phyloP scores from a whole-genome alignment of 2,888 invertebrate genomes.

The Rotaria macrura region DNA sequence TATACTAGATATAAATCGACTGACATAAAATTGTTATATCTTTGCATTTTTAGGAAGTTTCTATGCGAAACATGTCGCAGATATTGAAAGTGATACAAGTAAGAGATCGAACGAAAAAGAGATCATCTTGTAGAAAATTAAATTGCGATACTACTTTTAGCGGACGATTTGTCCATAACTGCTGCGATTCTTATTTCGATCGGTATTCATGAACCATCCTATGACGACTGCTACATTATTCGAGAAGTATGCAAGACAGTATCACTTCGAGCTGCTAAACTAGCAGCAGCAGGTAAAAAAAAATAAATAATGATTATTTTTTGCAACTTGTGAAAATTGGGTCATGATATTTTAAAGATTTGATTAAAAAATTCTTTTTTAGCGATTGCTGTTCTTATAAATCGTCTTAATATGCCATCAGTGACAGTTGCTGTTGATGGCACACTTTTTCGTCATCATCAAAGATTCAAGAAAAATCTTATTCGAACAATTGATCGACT shows the following conservation, averaged over 20 bases:
- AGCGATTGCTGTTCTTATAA: conserved; percentile 30
- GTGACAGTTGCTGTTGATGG: conserved; percentile 32
- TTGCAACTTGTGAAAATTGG: no score
- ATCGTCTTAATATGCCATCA: conserved; percentile 25
- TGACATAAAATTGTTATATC: background rate
- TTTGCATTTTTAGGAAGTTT: conserved; percentile 63
- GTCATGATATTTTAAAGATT: no score
- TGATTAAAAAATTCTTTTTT: background rate
- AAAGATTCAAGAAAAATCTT: conserved; percentile 16
- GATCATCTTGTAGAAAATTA: no score
- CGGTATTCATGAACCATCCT: conserved; percentile 56
- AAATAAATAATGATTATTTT: no score
- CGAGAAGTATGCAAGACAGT: conserved; percentile 82
- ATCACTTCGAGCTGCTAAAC: conserved; percentile 79
- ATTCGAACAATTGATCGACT: background rate
- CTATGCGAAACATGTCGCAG: conserved; percentile 91
- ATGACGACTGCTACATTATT: conserved; percentile 80
- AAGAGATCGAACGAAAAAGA: background rate
- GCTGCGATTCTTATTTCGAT: background rate
- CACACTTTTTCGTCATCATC: conserved; percentile 31
- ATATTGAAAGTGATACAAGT: conserved; percentile 64
- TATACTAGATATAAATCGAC: background rate
- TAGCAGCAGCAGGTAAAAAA: conserved; percentile 68
- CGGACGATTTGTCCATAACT: background rate
- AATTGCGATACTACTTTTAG: background rate